These are phyloP conservation scores for Drosophila eohydei DNA, from an alignment of 2,888 invertebrate species.

Conservation along the genomic window DNA sequence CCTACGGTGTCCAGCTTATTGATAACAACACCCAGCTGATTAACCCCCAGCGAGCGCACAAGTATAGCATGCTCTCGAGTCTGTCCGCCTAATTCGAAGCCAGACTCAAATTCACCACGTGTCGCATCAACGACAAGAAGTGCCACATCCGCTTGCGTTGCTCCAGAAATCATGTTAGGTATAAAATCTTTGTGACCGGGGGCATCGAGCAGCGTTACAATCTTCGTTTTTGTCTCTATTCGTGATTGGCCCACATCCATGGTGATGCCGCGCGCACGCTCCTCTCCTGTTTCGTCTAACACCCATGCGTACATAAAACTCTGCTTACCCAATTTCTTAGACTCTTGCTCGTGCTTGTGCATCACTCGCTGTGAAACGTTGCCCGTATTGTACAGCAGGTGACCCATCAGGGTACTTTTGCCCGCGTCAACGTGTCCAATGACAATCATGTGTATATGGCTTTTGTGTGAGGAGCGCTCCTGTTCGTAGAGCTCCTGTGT, in stretches of 20 bases:
- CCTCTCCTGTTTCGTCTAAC: slow-evolving; percentile 99
- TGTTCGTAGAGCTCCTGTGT: slow-evolving; percentile 87
- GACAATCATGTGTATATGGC: slow-evolving; percentile 95
- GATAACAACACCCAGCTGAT: slow-evolving; percentile 96
- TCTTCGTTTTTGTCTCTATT: slow-evolving; percentile 94
- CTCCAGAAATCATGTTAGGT: slow-evolving; percentile 99
- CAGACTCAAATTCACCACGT: slow-evolving; percentile 99
- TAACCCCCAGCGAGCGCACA: slow-evolving; percentile 95
- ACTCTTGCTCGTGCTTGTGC: slow-evolving; percentile 99
- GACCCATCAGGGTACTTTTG: slow-evolving; percentile 92
- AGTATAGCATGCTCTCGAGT: slow-evolving; percentile 98
- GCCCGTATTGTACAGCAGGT: slow-evolving; percentile 93
- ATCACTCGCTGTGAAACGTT: slow-evolving; percentile 94
- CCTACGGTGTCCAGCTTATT: slow-evolving; percentile 98
- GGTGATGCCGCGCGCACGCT: slow-evolving; percentile 97
- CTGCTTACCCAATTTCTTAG: slow-evolving; percentile 98
- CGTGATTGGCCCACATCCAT: slow-evolving; percentile 98
- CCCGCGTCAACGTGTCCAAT: slow-evolving; percentile 95
- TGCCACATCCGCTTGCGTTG: slow-evolving; percentile 99
- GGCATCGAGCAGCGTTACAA: slow-evolving; percentile 94
- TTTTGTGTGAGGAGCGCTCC: slow-evolving; percentile 92
- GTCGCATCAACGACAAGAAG: slow-evolving; percentile 98
- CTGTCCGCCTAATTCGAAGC: slow-evolving; percentile 99
- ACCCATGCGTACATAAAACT: slow-evolving; percentile 99
- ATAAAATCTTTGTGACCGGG: slow-evolving; percentile 99